Conservation (phyloP, 1,140 invertebrate genomes). For the Phthorimaea operculella region DNA sequence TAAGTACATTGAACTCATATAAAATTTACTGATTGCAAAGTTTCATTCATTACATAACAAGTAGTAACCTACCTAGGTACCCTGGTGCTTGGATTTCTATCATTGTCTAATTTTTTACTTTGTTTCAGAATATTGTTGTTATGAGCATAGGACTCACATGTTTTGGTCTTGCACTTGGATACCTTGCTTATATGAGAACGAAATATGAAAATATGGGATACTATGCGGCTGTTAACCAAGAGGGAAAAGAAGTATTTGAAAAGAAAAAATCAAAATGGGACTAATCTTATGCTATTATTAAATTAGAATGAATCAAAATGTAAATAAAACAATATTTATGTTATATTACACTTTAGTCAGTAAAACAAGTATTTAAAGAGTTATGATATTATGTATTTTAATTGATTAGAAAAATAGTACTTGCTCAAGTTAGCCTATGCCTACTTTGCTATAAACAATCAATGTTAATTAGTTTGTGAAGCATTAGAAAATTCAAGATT, state of each 20-base stretch:
- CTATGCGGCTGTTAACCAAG: slow-evolving; percentile 78
- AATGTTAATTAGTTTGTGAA: no score
- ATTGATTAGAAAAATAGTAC: no score
- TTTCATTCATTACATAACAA: no score
- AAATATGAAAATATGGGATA: slow-evolving; percentile 82
- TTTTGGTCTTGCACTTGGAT: slow-evolving; percentile 77
- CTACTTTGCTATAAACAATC: no score
- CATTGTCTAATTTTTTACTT: slow-evolving; percentile 16
- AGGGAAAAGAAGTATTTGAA: slow-evolving; percentile 78
- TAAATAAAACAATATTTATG: neutral
- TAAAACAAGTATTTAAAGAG: no score
- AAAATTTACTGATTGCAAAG: no score
- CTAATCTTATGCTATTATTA: slow-evolving; percentile 17
- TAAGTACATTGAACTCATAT: slow-evolving; percentile 59
- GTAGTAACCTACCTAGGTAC: no score
- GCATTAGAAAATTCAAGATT: no score
- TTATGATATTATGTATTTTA: no score
- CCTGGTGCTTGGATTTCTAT: neutral
- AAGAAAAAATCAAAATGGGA: slow-evolving; percentile 86
- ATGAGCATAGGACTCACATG: slow-evolving; percentile 80
- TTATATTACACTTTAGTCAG: neutral
- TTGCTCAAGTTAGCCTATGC: no score
- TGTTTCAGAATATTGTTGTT: slow-evolving; percentile 81
- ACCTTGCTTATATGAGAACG: slow-evolving; percentile 82
- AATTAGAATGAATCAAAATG: neutral